A percentile compares a stretch with the other conserved stretches of the same genome.
Conservation (phyloP, 2,797 vertebrate genomes). For the Alcedo quadribrachys region DNA sequence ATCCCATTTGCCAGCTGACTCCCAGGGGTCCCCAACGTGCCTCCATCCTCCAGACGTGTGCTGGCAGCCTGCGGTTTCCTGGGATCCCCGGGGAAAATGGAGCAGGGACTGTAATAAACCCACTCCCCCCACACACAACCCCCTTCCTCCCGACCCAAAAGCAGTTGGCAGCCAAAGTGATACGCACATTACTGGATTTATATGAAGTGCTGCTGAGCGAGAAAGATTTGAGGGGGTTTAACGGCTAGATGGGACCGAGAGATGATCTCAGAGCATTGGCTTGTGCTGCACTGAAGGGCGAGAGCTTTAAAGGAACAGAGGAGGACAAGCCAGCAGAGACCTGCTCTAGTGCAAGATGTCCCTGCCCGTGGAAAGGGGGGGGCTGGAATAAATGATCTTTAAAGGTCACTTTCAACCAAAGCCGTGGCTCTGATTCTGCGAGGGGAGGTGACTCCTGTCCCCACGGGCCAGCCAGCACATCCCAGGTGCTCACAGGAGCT, state of each 20-base stretch:
- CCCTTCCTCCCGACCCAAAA: background rate
- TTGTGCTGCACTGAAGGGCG: background rate
- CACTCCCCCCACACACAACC: background rate
- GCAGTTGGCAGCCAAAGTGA: conserved; percentile 59
- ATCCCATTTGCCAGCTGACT: conserved; percentile 29
- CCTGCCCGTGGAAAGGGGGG: background rate
- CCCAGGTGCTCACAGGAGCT: accelerated
- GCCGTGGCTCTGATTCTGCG: background rate
- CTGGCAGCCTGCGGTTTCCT: conserved; percentile 22
- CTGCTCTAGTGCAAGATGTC: background rate
- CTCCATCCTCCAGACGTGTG: background rate
- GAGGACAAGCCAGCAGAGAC: background rate
- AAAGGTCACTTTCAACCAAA: background rate
- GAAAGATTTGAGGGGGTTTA: conserved; percentile 72
- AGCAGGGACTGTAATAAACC: conserved; percentile 31
- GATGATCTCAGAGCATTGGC: conserved; percentile 74
- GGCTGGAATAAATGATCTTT: background rate
- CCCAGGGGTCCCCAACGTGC: background rate
- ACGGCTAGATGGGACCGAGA: conserved; percentile 57
- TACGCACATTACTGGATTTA: conserved; percentile 69
- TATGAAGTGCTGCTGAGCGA: conserved; percentile 72
- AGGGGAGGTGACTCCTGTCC: background rate
- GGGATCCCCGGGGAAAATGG: background rate
- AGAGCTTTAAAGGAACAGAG: conserved; percentile 32
- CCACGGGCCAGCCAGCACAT: accelerated